These are phyloP conservation scores for Pavo muticus DNA, from an alignment of 2,113 vertebrate species.

Conservation along the genomic window DNA sequence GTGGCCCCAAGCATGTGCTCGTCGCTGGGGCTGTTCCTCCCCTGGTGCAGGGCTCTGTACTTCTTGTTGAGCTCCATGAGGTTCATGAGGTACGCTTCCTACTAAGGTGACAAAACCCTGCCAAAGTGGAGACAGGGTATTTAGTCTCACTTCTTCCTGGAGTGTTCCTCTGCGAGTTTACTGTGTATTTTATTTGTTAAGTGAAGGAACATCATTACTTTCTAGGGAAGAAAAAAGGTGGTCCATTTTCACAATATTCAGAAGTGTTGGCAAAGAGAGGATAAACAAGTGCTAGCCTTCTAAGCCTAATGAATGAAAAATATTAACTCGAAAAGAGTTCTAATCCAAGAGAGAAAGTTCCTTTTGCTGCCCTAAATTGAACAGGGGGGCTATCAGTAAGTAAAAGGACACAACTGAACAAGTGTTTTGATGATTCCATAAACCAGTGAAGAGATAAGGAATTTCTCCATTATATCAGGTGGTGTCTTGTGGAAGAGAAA, in stretches of 20 bases:
- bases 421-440: not conserved
- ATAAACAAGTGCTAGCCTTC: not conserved
- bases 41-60: not conserved
- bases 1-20: too few relatives aligned
- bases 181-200: not conserved
- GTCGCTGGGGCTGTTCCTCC: too few relatives aligned
- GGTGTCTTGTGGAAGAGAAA: not conserved
- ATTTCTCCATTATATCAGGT: not conserved
- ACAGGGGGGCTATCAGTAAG: not conserved
- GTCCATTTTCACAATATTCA: not conserved
- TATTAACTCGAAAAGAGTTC: not conserved
- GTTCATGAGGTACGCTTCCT: not conserved
- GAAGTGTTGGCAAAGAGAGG: not conserved
- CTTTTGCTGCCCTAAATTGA: not conserved
- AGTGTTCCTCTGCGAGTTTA: not conserved
- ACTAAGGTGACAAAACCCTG: not conserved
- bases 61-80: not conserved
- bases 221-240: not conserved
- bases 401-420: not conserved
- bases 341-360: not conserved
- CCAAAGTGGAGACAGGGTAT: not conserved
- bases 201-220: not conserved
- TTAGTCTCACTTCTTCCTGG: not conserved
- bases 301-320: not conserved
- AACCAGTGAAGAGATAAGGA: not conserved